phyloP scores from a whole-genome alignment of 2,113 vertebrate species.

The Ploceus nigricollis region DNA sequence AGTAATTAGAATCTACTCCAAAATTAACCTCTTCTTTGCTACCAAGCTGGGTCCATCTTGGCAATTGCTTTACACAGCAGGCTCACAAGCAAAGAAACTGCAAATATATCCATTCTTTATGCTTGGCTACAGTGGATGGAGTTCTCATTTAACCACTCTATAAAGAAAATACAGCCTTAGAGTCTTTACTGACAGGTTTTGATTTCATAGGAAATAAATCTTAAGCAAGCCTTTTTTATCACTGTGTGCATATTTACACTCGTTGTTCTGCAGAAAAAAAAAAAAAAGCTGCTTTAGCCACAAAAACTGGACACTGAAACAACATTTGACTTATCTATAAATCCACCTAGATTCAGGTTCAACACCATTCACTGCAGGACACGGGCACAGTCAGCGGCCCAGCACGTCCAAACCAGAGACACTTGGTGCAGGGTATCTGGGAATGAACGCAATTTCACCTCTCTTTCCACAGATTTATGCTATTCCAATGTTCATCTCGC shows the following conservation, averaged over 20 bases:
- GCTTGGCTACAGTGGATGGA: neutral
- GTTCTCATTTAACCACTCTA: neutral
- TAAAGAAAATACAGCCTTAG: neutral
- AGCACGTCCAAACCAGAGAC: neutral
- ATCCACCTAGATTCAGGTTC: neutral
- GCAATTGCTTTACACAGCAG: neutral
- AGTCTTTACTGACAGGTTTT: neutral
- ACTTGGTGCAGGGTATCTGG: neutral
- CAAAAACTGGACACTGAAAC: neutral
- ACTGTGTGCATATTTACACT: neutral
- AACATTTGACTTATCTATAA: neutral
- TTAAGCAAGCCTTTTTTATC: neutral
- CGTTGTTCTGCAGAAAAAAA: neutral
- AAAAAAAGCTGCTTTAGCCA: neutral
- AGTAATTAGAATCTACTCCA: neutral
- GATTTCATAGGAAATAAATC: neutral
- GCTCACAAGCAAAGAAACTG: neutral
- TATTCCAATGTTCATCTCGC: neutral
- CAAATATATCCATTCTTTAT: neutral
- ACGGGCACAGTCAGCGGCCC: neutral
- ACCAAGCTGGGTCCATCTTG: neutral
- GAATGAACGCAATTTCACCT: neutral
- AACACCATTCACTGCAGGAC: neutral
- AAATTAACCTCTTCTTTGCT: slow-evolving; percentile 42
- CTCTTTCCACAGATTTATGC: neutral